A percentile compares a stretch with the other conserved stretches of the same genome.
These are phyloP conservation scores for Heliconius congener DNA, from an alignment of 1,140 invertebrate species.

Conservation along the genomic window DNA sequence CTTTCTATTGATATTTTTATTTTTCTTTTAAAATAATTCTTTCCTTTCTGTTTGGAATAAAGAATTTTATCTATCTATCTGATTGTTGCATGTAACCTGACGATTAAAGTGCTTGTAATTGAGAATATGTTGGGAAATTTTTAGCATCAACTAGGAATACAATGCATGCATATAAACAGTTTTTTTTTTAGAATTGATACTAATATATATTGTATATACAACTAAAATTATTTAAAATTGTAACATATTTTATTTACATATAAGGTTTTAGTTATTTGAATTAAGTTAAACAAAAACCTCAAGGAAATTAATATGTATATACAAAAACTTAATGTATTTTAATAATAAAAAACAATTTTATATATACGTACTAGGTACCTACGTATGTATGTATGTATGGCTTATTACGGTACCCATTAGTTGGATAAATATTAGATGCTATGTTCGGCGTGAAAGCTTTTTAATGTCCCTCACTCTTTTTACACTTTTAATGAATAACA, in stretches of 20 bases:
- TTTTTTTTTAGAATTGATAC: too few relatives aligned
- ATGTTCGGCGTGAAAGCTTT: conserved; percentile 13
- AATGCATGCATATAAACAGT: too few relatives aligned
- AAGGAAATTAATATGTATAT: background rate
- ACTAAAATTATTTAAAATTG: background rate
- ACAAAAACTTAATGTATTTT: background rate
- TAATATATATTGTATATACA: too few relatives aligned
- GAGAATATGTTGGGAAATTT: too few relatives aligned
- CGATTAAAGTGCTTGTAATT: too few relatives aligned
- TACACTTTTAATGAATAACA: conserved; percentile 7
- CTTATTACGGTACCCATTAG: conserved; percentile 1
- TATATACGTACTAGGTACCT: background rate
- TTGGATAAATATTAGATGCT: conserved; percentile 6
- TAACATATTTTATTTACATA: background rate
- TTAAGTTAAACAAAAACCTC: background rate
- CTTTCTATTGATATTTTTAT: too few relatives aligned
- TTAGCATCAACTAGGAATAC: too few relatives aligned
- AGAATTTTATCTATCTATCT: too few relatives aligned
- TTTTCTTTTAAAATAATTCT: too few relatives aligned
- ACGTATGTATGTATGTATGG: background rate
- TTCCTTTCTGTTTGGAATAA: too few relatives aligned
- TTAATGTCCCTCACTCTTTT: conserved; percentile 2
- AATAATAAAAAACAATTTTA: background rate
- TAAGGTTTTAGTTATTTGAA: background rate
- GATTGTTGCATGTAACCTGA: too few relatives aligned